phyloP scores from a whole-genome alignment of 2,113 vertebrate species.

The Sardina pilchardus region DNA sequence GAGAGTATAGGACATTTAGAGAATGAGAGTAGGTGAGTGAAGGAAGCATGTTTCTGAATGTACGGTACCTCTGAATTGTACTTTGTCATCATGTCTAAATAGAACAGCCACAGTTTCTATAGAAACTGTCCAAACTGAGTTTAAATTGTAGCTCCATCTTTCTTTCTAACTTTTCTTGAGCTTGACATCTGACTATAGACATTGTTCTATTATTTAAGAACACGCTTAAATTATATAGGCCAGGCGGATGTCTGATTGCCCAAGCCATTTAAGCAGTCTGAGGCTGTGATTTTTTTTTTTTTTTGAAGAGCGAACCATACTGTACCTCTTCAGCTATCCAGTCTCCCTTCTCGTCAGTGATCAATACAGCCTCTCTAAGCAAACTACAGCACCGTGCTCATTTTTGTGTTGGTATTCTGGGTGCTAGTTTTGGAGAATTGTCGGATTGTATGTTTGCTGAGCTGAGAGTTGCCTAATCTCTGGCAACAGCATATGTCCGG shows the following conservation, averaged over 20 bases:
- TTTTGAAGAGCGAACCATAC: background rate
- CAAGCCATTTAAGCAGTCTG: background rate
- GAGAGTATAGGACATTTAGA: background rate
- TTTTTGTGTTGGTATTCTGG: background rate
- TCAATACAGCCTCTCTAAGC: background rate
- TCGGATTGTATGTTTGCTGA: background rate
- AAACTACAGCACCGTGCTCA: background rate
- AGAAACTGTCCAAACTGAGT: background rate
- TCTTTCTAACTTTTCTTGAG: background rate
- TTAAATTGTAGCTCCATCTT: background rate
- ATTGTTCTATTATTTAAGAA: background rate
- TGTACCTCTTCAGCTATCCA: background rate
- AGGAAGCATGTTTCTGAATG: background rate
- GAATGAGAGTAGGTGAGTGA: background rate
- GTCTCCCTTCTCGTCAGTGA: background rate
- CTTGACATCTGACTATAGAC: background rate
- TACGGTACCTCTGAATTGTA: background rate
- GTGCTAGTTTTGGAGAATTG: background rate
- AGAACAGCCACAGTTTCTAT: background rate
- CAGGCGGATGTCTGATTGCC: background rate
- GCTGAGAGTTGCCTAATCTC: too few relatives aligned
- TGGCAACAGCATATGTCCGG: too few relatives aligned
- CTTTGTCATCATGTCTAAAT: background rate
- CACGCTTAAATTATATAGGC: background rate
- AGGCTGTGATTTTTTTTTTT: background rate